A percentile compares a stretch with the other conserved stretches of the same genome.
phyloP scores from a whole-genome alignment of 2,797 vertebrate genomes.

The Petrocephalus schoutedeni region DNA sequence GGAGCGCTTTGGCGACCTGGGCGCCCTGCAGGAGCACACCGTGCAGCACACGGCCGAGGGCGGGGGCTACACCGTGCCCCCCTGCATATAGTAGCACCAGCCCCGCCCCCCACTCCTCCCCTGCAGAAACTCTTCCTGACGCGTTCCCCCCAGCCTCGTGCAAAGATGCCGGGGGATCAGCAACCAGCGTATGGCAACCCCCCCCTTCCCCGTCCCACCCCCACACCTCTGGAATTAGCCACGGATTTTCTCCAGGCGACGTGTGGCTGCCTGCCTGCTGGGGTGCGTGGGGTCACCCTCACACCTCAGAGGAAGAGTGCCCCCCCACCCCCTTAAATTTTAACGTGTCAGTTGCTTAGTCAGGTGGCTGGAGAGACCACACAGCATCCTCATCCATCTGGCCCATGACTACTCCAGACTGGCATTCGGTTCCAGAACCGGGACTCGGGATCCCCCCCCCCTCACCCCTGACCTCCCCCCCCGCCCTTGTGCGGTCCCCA shows the following conservation, averaged over 20 bases:
- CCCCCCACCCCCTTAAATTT: neutral
- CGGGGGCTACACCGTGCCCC: conserved; percentile 76
- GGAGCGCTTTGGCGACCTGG: conserved; percentile 88
- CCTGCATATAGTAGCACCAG: conserved; percentile 70
- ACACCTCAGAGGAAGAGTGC: neutral
- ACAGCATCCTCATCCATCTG: neutral
- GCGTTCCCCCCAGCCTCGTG: neutral
- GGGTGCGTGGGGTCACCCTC: neutral
- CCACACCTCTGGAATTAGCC: neutral
- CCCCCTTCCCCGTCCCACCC: neutral
- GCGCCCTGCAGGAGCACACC: conserved; percentile 90
- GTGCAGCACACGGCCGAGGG: conserved; percentile 87
- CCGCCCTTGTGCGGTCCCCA: neutral
- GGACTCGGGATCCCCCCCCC: neutral
- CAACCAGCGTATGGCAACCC: neutral
- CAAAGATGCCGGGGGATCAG: neutral
- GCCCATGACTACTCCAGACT: neutral
- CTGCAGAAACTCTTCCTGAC: neutral
- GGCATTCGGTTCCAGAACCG: neutral
- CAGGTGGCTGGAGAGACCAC: neutral
- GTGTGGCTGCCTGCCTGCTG: neutral
- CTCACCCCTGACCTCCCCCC: neutral
- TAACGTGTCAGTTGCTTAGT: neutral
- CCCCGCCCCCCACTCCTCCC: neutral
- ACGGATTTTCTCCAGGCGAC: neutral